Evolutionary conservation across 2,888 invertebrate genomes (phyloP), one percentile per base, ranked within the genome.

Genomic region (Cephus spinipes): DNA sequence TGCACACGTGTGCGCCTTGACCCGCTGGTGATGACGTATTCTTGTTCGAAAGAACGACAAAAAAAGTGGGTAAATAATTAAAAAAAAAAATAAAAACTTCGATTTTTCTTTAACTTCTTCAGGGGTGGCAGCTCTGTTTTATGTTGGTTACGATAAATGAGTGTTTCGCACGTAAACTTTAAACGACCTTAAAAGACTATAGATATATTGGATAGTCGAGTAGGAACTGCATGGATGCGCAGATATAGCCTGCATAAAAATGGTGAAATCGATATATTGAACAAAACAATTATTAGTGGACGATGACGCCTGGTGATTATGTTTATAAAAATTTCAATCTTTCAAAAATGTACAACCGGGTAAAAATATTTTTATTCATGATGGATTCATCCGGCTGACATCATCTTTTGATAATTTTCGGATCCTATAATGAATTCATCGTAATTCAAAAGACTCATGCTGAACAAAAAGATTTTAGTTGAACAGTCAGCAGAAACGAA

Each of bases 1-100:
- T 83, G 79, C 79, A 77, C 75, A 77, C 80, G 82, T 83, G 81
- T 40, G 78, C 79, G 85, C 86, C 87, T 88, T 88, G 88, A 88
- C 88, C 88, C 79, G 71, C 71, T 40, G 23, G 6, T 15, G 11
- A 71, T 32, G 71, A 71, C 71, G 71, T 30, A 30, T 71, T 30
- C 31, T 30, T 31, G 71, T 30, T 71, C 71, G 9, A 40, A 40
- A 23, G 40, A 40, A 40, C 6, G 23, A 40, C 9, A 23, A 40
- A 40, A 15, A 23, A 40, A 15, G 12, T 40, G 40, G 40, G 40
- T 9, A 40, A 40, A 6, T 6, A 40, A 23, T 40, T 23, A 23
- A 40, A 23, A 40, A 23, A 23, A 40, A 40, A 15, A 6, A 40
- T 23, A 1, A 6, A 15, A 23, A 9, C 40, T 40, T 23, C 40